phyloP scores from a whole-genome alignment of 2,888 invertebrate species.

The Blastobasis lacticolella region DNA sequence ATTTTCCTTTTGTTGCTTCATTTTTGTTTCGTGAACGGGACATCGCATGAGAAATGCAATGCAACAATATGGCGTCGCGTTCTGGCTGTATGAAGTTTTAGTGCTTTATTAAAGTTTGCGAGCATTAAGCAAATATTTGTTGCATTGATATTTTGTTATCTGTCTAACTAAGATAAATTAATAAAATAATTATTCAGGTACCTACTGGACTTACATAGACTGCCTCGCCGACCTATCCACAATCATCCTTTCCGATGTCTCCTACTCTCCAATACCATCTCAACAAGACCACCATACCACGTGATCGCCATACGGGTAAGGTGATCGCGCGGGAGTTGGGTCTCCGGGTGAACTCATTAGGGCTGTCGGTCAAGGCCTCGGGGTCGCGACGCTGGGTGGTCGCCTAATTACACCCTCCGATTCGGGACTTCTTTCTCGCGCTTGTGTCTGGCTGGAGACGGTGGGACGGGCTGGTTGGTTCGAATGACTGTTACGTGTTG shows the following conservation, averaged over 20 bases:
- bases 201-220: not conserved
- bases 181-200: too few species aligned
- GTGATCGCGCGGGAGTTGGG: not conserved
- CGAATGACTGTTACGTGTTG: not conserved
- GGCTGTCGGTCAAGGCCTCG: conserved; percentile 71
- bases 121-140: conserved; percentile 9
- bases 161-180: too few species aligned
- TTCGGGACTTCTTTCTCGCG: conserved; percentile 51
- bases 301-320: too few species aligned
- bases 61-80: conserved; percentile 65
- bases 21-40: conserved; percentile 69
- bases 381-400: conserved; percentile 68
- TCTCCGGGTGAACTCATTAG: conserved; percentile 61
- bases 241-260: too few species aligned
- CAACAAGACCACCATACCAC: too few species aligned
- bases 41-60: conserved; percentile 71
- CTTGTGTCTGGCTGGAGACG: conserved; percentile 18
- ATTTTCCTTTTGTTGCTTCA: conserved; percentile 67
- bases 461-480: not conserved
- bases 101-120: conserved; percentile 31
- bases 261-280: too few species aligned
- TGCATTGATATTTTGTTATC: too few species aligned
- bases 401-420: conserved; percentile 67
- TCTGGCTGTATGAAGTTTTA: conserved; percentile 40
- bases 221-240: too few species aligned